Conservation (phyloP, 2,888 invertebrate genomes). For the Trissonchulus sp. region DNA sequence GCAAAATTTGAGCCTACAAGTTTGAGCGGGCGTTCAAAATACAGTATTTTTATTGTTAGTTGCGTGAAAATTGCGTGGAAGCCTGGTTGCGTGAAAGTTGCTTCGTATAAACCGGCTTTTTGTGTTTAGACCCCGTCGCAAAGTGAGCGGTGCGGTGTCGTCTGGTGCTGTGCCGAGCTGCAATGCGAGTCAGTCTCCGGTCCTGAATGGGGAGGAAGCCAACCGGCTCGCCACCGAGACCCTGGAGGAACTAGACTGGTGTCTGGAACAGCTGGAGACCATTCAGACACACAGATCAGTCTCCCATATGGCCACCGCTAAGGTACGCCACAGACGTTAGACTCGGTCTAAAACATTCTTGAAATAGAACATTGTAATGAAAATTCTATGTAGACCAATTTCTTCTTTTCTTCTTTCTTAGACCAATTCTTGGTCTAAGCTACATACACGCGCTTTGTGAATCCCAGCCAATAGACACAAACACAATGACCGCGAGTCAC, state of each 20-base stretch:
- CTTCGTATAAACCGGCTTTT: neutral
- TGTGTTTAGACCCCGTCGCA: constrained; percentile 21
- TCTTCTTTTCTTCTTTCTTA: neutral
- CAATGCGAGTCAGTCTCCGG: neutral
- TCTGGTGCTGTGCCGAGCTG: neutral
- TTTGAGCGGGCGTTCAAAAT: too few relatives aligned
- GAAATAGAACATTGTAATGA: too few relatives aligned
- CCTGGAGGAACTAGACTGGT: constrained; percentile 99
- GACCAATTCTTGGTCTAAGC: too few relatives aligned
- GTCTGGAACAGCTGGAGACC: constrained; percentile 96
- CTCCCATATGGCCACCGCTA: constrained; percentile 98
- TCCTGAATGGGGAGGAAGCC: neutral
- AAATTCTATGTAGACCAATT: too few relatives aligned
- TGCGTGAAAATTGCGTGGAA: too few relatives aligned
- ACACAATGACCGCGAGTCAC: too few relatives aligned
- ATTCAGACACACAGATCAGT: constrained; percentile 99
- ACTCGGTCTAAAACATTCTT: too few relatives aligned
- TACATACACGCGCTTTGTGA: too few relatives aligned
- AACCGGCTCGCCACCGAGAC: constrained; percentile 76
- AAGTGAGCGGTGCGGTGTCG: neutral
- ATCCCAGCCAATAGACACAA: too few relatives aligned
- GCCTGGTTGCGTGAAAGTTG: neutral
- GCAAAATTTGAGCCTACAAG: too few relatives aligned
- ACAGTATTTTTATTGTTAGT: too few relatives aligned
- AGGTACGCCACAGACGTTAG: constrained; percentile 67